phyloP scores from a whole-genome alignment of 37 sponge, comb jelly and placozoan species.

The Ianthella basta region DNA sequence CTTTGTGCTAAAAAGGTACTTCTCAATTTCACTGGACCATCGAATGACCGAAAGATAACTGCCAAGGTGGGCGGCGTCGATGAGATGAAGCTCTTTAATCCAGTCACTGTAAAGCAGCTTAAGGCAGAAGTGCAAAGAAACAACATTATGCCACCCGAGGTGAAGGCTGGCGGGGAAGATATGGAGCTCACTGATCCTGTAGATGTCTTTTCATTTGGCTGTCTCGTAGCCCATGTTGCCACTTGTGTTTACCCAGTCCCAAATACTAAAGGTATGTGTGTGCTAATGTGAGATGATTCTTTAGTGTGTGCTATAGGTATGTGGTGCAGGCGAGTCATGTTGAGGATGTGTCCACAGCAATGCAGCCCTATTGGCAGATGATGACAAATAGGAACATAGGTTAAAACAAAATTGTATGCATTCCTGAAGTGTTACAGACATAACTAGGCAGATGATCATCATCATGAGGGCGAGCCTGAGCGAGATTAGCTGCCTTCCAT shows the following conservation, averaged over 20 bases:
- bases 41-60: neutral
- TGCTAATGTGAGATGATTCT: too few species aligned
- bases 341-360: too few species aligned
- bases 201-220: slow-evolving; percentile 28
- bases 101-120: neutral
- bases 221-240: slow-evolving; percentile 12
- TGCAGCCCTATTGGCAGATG: too few species aligned
- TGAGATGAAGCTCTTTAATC: neutral
- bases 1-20: slow-evolving; percentile 7
- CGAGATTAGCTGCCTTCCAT: too few species aligned
- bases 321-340: too few species aligned
- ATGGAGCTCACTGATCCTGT: neutral
- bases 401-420: too few species aligned
- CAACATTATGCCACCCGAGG: slow-evolving; percentile 19
- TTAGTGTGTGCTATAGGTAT: too few species aligned
- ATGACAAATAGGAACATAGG: too few species aligned
- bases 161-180: neutral
- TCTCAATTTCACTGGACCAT: neutral
- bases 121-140: neutral
- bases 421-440: too few species aligned
- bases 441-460: too few species aligned
- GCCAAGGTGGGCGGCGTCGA: neutral
- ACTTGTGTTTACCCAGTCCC: neutral
- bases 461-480: too few species aligned
- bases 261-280: too few species aligned